phyloP scores from a whole-genome alignment of 2,888 invertebrate genomes.

The Drosophila buzzatii region DNA sequence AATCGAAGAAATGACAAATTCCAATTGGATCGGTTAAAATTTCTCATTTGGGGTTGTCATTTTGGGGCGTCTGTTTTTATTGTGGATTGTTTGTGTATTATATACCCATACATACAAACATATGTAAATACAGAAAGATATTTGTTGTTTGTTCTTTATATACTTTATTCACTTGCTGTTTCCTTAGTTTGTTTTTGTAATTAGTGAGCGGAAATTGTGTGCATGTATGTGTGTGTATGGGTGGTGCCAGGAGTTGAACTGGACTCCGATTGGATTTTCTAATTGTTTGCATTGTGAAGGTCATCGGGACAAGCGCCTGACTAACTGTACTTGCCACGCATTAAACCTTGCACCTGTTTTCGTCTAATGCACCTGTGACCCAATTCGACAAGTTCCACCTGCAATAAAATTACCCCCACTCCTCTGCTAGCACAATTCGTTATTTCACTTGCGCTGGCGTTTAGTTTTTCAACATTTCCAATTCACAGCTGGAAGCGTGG shows the following conservation, averaged over 20 bases:
- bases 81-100: constrained; percentile 32
- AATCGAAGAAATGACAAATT: constrained; percentile 16
- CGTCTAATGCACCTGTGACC: constrained; percentile 36
- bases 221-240: constrained; percentile 17
- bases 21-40: constrained; percentile 23
- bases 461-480: constrained; percentile 22
- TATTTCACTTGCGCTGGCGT: constrained; percentile 2
- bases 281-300: constrained; percentile 15
- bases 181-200: constrained; percentile 62
- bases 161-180: constrained; percentile 25
- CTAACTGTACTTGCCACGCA: background rate
- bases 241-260: constrained; percentile 5
- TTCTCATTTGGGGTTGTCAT: constrained; percentile 16
- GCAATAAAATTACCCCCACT: background rate
- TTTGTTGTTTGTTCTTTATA: constrained; percentile 47
- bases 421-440: background rate
- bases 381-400: constrained; percentile 16
- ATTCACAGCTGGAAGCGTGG: constrained; percentile 22
- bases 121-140: background rate
- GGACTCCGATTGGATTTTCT: constrained; percentile 1
- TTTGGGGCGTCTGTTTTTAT: constrained; percentile 22
- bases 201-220: constrained; percentile 65
- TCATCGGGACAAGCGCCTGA: constrained; percentile 6
- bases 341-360: background rate
- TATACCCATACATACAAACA: background rate